These are phyloP conservation scores for Notothenia rossii DNA, from an alignment of 2,113 vertebrate species.

Conservation along the genomic window DNA sequence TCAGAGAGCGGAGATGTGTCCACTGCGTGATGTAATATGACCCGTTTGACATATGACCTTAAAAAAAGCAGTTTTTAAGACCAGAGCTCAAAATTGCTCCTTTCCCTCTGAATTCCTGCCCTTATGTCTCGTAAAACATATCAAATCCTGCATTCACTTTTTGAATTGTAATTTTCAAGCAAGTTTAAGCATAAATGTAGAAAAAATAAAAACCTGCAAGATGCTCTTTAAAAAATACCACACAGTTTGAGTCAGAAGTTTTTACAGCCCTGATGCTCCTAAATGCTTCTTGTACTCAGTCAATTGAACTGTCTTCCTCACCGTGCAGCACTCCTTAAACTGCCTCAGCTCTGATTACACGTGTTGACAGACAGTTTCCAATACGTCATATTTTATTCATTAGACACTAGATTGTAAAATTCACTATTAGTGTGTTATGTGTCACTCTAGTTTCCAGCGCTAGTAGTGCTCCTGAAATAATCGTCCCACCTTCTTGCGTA, in stretches of 20 bases:
- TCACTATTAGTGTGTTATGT: conserved; percentile 52
- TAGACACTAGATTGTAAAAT: conserved; percentile 65
- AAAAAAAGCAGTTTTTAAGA: no score
- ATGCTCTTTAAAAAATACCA: neutral
- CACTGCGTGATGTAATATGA: no score
- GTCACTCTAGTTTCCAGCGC: conserved; percentile 44
- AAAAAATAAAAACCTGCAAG: no score
- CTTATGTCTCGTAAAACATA: no score
- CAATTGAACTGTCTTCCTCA: neutral
- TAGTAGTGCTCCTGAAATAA: conserved; percentile 43
- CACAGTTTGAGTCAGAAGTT: neutral
- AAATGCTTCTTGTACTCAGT: neutral
- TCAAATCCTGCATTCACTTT: no score
- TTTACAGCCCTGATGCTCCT: neutral
- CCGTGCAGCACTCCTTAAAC: no score
- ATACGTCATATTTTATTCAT: conserved; percentile 42
- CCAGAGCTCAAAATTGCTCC: no score
- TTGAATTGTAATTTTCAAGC: no score
- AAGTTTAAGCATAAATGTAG: no score
- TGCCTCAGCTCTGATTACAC: conserved; percentile 39
- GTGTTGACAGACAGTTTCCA: conserved; percentile 27
- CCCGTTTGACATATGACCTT: no score
- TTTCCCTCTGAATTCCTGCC: no score
- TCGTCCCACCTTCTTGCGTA: conserved; percentile 93
- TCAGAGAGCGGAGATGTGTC: no score